A percentile compares a stretch with the other conserved stretches of the same genome.
phyloP scores from a whole-genome alignment of 2,113 vertebrate species.

The Numida meleagris region DNA sequence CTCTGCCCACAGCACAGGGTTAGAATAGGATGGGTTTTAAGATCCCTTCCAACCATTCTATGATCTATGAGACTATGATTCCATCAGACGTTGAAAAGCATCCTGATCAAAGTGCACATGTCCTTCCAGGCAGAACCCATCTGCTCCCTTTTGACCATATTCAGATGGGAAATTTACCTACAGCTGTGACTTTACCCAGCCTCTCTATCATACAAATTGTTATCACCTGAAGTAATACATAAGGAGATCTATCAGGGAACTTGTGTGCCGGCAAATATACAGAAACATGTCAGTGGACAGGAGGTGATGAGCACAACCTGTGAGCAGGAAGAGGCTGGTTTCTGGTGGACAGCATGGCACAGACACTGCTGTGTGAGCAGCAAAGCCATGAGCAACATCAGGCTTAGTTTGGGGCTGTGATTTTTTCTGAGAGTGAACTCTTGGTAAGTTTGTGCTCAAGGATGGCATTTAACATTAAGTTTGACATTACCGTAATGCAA shows the following conservation, averaged over 20 bases:
- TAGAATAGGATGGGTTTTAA: not conserved
- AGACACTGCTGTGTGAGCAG: not conserved
- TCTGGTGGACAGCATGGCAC: not conserved
- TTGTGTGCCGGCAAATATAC: slow-evolving; percentile 1
- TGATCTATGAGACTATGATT: not conserved
- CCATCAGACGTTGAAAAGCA: not conserved
- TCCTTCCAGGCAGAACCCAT: accelerated
- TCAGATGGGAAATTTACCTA: not conserved
- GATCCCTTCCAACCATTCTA: not conserved
- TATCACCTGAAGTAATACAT: not conserved
- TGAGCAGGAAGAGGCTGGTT: not conserved
- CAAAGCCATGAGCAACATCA: too few species aligned
- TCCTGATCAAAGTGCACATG: not conserved
- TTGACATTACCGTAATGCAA: not conserved
- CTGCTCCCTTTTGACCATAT: not conserved
- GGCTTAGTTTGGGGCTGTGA: not conserved
- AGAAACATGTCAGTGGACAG: not conserved
- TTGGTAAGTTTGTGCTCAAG: not conserved
- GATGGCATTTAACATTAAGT: not conserved
- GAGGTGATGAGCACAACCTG: not conserved
- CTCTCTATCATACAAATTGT: slow-evolving; percentile 21
- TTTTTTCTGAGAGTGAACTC: not conserved
- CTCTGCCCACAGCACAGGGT: too few species aligned
- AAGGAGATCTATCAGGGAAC: slow-evolving; percentile 4
- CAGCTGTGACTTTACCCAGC: not conserved